These are phyloP conservation scores for Zeus faber DNA, from an alignment of 2,113 vertebrate species.

Conservation along the genomic window DNA sequence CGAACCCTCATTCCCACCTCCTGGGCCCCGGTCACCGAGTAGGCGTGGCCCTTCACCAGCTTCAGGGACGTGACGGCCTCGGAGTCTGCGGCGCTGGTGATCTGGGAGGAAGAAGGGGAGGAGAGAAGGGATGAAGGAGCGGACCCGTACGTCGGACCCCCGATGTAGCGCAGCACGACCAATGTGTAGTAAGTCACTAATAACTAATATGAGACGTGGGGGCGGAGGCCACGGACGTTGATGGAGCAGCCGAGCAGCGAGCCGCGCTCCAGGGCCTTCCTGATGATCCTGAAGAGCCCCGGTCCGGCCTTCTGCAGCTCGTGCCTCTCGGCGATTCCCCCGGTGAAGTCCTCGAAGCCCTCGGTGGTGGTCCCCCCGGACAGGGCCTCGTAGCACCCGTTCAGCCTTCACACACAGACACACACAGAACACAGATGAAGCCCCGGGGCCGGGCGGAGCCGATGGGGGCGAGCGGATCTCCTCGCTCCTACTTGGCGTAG, in stretches of 20 bases:
- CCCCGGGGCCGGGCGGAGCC: too few species aligned
- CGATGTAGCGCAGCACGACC: neutral
- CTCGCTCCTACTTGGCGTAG: conserved; percentile 64
- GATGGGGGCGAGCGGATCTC: too few species aligned
- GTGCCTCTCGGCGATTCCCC: conserved; percentile 87
- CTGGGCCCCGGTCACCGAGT: conserved; percentile 81
- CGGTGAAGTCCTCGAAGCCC: conserved; percentile 95
- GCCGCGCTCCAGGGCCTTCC: conserved; percentile 65
- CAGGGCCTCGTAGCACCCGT: conserved; percentile 88
- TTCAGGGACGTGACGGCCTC: conserved; percentile 78
- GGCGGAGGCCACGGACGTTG: conserved; percentile 65
- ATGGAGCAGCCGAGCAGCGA: conserved; percentile 76
- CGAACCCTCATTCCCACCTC: too few species aligned
- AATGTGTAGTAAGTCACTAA: neutral
- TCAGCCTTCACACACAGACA: conserved; percentile 70
- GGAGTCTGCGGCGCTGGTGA: conserved; percentile 61
- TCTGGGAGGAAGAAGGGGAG: conserved; percentile 38
- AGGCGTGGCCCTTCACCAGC: conserved; percentile 83
- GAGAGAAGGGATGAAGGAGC: neutral
- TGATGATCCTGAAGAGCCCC: conserved; percentile 68
- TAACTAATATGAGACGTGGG: neutral
- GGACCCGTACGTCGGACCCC: too few species aligned
- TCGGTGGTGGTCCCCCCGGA: conserved; percentile 90
- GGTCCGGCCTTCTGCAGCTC: conserved; percentile 64
- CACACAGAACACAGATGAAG: neutral